phyloP scores from a whole-genome alignment of 2,888 invertebrate genomes.

The Onthophagus sagittarius region DNA sequence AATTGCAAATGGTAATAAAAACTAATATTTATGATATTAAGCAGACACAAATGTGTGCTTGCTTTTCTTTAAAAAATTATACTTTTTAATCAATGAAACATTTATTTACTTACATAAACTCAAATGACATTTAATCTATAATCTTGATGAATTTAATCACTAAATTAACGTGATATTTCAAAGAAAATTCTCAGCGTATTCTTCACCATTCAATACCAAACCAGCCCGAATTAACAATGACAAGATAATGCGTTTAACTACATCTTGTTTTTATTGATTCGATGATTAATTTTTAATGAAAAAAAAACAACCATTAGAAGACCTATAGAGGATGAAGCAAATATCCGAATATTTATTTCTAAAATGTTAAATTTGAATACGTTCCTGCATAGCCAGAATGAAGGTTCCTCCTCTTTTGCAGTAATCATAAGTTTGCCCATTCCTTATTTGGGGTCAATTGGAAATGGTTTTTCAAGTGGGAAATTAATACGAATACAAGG shows the following conservation, averaged over 20 bases:
- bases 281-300: no score
- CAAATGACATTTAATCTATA: no score
- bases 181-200: no score
- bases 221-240: no score
- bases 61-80: not conserved
- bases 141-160: no score
- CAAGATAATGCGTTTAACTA: not conserved
- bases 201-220: no score
- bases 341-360: no score
- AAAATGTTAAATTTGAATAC: not conserved
- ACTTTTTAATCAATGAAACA: no score
- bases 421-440: constrained; percentile 48
- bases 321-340: not conserved
- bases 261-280: not conserved
- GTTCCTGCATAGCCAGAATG: not conserved
- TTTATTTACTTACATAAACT: no score
- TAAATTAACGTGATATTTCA: no score
- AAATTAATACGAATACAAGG: constrained; percentile 71
- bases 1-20: not conserved
- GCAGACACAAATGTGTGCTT: not conserved
- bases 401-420: not conserved
- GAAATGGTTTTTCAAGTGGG: constrained; percentile 65
- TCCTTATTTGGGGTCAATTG: constrained; percentile 65
- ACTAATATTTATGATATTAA: not conserved
- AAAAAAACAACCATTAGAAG: not conserved